Percentiles rank a stretch among this genome's conserved stretches.
Evolutionary conservation across 2,113 vertebrate species (phyloP).

Genomic region (Mustela lutreola): DNA sequence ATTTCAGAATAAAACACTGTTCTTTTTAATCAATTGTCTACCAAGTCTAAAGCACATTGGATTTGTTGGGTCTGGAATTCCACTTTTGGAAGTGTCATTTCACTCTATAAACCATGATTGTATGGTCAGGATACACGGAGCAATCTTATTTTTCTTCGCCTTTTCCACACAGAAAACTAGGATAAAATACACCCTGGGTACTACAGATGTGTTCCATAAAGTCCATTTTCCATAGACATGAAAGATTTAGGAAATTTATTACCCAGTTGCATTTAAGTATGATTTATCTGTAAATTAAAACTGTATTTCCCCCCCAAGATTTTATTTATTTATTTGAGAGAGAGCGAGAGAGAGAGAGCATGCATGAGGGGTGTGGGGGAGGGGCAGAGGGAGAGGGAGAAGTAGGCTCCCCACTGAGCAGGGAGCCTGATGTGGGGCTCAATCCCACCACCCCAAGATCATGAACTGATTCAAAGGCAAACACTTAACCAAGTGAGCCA

Average conservation of each 20-base stretch:
- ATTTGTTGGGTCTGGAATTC: not conserved
- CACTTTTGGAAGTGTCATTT: slow-evolving; percentile 15
- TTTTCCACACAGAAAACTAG: not conserved
- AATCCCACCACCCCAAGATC: too few species aligned
- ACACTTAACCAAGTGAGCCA: not conserved
- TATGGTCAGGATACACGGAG: not conserved
- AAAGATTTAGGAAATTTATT: not conserved
- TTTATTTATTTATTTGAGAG: not conserved
- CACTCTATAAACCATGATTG: not conserved
- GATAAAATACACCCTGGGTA: not conserved
- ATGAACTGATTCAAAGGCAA: not conserved
- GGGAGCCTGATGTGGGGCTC: not conserved
- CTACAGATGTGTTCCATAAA: not conserved
- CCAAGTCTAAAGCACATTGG: not conserved
- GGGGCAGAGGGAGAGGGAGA: not conserved
- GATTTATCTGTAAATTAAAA: not conserved
- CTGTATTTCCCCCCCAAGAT: not conserved
- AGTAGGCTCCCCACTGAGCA: not conserved
- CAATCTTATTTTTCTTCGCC: not conserved
- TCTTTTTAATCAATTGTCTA: not conserved
- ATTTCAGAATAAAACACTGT: not conserved
- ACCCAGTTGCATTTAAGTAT: not conserved
- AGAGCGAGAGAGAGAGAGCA: not conserved
- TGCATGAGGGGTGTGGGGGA: not conserved
- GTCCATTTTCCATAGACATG: not conserved